Evolutionary conservation across 2,888 invertebrate species (phyloP), one percentile per base, ranked within the genome.

Genomic region (Entomobrya multifasciata): DNA sequence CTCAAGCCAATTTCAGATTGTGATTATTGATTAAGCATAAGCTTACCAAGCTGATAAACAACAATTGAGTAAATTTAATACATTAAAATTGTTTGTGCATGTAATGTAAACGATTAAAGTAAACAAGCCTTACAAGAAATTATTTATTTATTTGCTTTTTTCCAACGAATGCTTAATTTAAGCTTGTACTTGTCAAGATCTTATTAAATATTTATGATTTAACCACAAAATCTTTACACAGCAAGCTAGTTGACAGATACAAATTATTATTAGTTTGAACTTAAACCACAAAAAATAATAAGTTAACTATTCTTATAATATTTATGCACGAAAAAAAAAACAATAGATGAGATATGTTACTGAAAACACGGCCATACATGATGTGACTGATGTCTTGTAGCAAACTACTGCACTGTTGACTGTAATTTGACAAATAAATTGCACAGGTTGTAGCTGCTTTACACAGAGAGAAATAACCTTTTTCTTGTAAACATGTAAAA

Each of bases 191-290:
- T 67, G 44, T 44, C 44, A 22, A 44, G 67, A 44, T 41, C 67
- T 67, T 13, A 67, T 67, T 67, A 67, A 22, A 67, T 67, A 44
- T 67, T 67, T 44, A 67, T 67, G 44, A 67, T 44, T 17, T 67
- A 22, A 67, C 67, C 67, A 22, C 67, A 67, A 67, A 44, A 67
- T 13, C 67, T n/a, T n/a, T 44, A 44, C 67, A 67, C 67, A 67
- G 15, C 41, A 22, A 67, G 67, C 22, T 22, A 44, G 41, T 67
- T 41, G 67, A 67, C 67, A 44, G 67, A 44, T 67, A 44, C 67
- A 67, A 67, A 67, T 67, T 67, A 65, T 65, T n/a, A 67, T 67
- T 67, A 22, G 44, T 41, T 67, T 41, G 67, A 44, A 44, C 67
- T 67, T 41, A 67, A 67, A 67, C 67, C 67, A 15, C 67, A 44